phyloP scores from a whole-genome alignment of 2,113 vertebrate genomes.

The Clarias magur region DNA sequence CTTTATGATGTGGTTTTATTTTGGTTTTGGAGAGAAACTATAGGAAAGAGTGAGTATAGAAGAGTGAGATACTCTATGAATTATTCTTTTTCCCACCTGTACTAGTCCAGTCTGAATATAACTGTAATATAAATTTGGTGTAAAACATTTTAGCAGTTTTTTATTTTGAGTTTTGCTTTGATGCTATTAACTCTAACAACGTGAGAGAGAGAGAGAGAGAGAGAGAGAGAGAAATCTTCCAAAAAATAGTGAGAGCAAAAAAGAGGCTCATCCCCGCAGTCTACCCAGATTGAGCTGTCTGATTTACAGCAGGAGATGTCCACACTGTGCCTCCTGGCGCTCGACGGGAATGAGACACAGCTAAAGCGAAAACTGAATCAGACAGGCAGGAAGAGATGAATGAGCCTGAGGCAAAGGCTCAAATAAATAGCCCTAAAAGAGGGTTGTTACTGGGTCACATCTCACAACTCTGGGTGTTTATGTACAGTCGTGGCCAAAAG shows the following conservation, averaged over 20 bases:
- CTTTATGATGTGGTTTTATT: background rate
- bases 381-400: slow-evolving; percentile 3
- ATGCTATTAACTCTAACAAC: background rate
- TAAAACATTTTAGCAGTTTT: background rate
- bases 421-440: background rate
- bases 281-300: slow-evolving; percentile 1
- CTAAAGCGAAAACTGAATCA: background rate
- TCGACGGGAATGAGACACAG: background rate
- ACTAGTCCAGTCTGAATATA: background rate
- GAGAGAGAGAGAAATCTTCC: background rate
- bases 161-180: background rate
- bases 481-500: too few relatives aligned
- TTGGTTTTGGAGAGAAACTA: background rate
- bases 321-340: background rate
- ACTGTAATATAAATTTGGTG: background rate
- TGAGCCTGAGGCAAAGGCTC: background rate
- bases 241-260: background rate
- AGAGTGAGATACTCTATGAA: background rate
- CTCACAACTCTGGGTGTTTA: background rate
- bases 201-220: too few relatives aligned
- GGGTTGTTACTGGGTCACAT: background rate
- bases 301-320: background rate
- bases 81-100: background rate
- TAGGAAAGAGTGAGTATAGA: background rate
- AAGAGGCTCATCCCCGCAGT: background rate